Base-by-base conservation (phyloP, 1,140 invertebrate genomes). In the Eumaeus atala region DNA sequence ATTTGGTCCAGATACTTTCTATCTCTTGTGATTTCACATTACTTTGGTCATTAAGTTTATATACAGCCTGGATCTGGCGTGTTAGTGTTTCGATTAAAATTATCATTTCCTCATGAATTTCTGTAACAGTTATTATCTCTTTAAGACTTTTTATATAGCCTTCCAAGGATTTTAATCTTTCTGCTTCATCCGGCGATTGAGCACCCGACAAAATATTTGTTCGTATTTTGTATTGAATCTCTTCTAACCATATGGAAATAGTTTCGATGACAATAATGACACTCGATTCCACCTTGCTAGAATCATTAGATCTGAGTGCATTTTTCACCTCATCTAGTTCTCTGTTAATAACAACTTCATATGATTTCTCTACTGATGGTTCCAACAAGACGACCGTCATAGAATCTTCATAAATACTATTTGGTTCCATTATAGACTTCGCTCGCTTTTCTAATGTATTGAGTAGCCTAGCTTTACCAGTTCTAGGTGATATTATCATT, bases 211-310 rank as follows among this genome's bases (percentile, higher is more conserved):
- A 47, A 48, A 77, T 68, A 74, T 88, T 61, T 70, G 67, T 55
- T 57, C 93, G 92, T 8, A 95, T 92, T 67, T 91, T 91, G 61
- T 94, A 95, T 77, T 95, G 93, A 59, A 95, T 94, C 17, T 91
- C 94, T 84, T 95, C 93, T 36, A 96, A 72, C 93, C 94, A 95
- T 16, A 91, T 92, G 0, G 93, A 93, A 6, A 96, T 92, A 0
- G 91, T 94, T 75, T 95, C 92, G 21, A 95, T 91, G 1, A 94
- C 91, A 12, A 91, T 91, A 9, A 94, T 90, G 6, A 95, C 87
- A 44, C 89, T 92, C 66, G 91, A 91, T 76, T 95, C 92, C 40
- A 93, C 89, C 2, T 90, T 66, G 1, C 85, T 73, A 7, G 83
- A 80, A 73, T 96, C 91, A n/a, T 91, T 89, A 28, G 83, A 89